Evolutionary conservation across 2,797 vertebrate genomes (phyloP), one percentile per base, ranked within the genome.

Genomic region (Anguilla megastoma): DNA sequence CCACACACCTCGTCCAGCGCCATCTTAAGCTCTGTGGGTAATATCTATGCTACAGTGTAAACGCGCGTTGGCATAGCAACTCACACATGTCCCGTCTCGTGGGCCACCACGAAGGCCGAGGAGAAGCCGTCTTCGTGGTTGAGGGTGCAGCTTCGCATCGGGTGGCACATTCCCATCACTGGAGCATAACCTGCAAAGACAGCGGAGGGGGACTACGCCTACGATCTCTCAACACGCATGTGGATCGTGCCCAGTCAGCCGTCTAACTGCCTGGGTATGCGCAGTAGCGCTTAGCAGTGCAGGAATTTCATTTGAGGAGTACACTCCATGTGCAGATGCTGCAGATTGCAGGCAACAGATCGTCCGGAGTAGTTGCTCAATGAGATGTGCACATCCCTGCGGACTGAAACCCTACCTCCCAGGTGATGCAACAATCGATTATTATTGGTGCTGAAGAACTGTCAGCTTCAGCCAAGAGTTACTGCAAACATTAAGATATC

Each of bases 91-190:
- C 98, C 98, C 0, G 98, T 99, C 95, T 99, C 98, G 24, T 99
- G 98, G 91, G 98, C 98, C 84, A 99, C 98, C 0, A 99, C 98
- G 60, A 99, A 99, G 84, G 98, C 98, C 0, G 98, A 99, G 2
- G 98, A 99, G 93, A 99, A 99, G 45, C 98, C 98, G 0, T 99
- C 98, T 95, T 99, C 98, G 0, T 99, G 98, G 95, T 99, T 99
- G 86, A 99, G 97, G 30, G 98, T 99, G 91, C 98, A 99, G 90
- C 98, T 99, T 88, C 98, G 96, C 54, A 99, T 97, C 0, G 98
- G 97, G 94, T 99, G 98, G 90, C 98, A 99, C 98, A 99, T 99
- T 89, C 98, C 98, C 0, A 98, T 99, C 84, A 99, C 99, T 0
- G 99, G 98, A 87, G 99, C 98, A 0, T 99, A 99, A 79, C 98